Percentiles rank a stretch among this genome's conserved stretches.
Evolutionary conservation across 1,140 invertebrate species (phyloP).

Genomic region (Laupala kohalensis): DNA sequence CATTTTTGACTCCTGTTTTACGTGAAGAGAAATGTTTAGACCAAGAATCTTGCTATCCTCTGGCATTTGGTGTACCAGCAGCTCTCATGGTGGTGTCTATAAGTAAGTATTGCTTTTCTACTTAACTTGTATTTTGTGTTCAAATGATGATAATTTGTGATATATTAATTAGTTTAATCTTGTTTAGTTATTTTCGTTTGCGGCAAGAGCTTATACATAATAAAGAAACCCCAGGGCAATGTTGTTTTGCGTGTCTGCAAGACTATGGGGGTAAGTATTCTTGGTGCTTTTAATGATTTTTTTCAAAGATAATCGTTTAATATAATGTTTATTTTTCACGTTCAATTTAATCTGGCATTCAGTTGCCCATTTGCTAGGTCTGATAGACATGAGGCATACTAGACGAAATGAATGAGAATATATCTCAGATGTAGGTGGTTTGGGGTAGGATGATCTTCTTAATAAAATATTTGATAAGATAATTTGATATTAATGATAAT

Average conservation of each 20-base stretch:
- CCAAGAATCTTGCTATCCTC: slow-evolving; percentile 65
- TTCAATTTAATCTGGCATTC: too few relatives aligned
- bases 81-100: slow-evolving; percentile 70
- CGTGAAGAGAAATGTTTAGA: slow-evolving; percentile 72
- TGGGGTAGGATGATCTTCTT: too few relatives aligned
- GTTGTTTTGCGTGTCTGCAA: slow-evolving; percentile 60
- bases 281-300: slow-evolving; percentile 3
- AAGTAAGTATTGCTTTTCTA: slow-evolving; percentile 28
- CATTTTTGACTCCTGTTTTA: slow-evolving; percentile 76
- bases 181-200: slow-evolving; percentile 65
- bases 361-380: too few relatives aligned
- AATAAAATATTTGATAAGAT: too few relatives aligned
- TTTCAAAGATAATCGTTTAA: background rate
- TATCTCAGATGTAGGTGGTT: too few relatives aligned
- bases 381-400: too few relatives aligned
- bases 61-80: slow-evolving; percentile 87
- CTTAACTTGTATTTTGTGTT: background rate
- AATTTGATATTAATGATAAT: too few relatives aligned
- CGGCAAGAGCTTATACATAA: slow-evolving; percentile 64
- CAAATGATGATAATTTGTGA: background rate
- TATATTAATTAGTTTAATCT: slow-evolving; percentile 16
- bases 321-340: background rate
- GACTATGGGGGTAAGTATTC: slow-evolving; percentile 61
- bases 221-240: slow-evolving; percentile 69
- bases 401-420: too few relatives aligned